These are phyloP conservation scores for Diprion similis DNA, from an alignment of 1,140 invertebrate species.

Conservation along the genomic window DNA sequence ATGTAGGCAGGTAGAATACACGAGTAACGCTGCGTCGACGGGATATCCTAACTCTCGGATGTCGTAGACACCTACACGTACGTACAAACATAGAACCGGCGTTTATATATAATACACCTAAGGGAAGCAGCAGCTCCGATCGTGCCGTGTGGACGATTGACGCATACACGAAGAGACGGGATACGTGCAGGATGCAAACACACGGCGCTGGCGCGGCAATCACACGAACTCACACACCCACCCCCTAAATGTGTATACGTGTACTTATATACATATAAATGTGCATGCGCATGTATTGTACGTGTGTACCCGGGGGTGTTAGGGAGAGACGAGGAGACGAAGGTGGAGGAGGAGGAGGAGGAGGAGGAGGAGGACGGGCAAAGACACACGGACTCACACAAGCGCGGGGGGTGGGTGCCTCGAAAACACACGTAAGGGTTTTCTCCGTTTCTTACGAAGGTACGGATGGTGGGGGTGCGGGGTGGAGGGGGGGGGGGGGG, in stretches of 20 bases:
- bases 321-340: neutral
- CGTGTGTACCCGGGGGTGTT: neutral
- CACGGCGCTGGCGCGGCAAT: neutral
- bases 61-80: conserved; percentile 12
- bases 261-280: too few relatives aligned
- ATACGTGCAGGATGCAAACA: neutral
- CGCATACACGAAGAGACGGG: neutral
- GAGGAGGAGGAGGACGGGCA: conserved; percentile 18
- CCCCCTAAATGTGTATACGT: too few relatives aligned
- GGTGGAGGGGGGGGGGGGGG: conserved; percentile 20
- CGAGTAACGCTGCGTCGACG: too few relatives aligned
- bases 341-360: conserved; percentile 12
- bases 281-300: too few relatives aligned
- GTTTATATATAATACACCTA: neutral
- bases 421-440: conserved; percentile 55
- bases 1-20: neutral
- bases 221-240: too few relatives aligned
- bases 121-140: neutral
- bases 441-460: conserved; percentile 56
- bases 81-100: conserved; percentile 4
- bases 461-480: conserved; percentile 24
- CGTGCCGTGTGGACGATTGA: neutral
- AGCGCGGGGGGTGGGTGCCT: neutral
- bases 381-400: conserved; percentile 8
- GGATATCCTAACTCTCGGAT: too few relatives aligned